Percentiles rank a stretch among this genome's conserved stretches.
phyloP scores from a whole-genome alignment of 1,140 invertebrate genomes.

The Tetramorium alpestre region DNA sequence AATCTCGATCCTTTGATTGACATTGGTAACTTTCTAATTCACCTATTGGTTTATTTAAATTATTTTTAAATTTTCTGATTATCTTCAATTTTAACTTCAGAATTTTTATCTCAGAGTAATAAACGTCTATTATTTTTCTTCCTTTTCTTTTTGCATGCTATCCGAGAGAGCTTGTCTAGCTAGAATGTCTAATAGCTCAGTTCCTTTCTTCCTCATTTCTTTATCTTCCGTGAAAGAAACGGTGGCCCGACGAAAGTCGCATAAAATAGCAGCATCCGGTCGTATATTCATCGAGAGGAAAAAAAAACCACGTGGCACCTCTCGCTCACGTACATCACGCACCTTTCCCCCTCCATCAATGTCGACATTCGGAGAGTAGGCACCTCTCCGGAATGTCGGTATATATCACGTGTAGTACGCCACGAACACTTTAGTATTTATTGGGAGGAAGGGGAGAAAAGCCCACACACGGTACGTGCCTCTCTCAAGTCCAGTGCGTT shows the following conservation, averaged over 20 bases:
- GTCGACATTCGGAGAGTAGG: conserved; percentile 9
- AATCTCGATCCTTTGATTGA: not conserved
- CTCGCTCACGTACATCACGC: conserved; percentile 56
- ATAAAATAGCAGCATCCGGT: conserved; percentile 38
- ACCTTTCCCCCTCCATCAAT: conserved; percentile 43
- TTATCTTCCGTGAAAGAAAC: conserved; percentile 46
- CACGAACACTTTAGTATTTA: conserved; percentile 78
- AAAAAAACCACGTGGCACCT: conserved; percentile 44
- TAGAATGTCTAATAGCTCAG: conserved; percentile 19
- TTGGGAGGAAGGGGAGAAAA: conserved; percentile 77
- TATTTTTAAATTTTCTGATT: not conserved
- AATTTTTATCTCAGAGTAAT: not conserved
- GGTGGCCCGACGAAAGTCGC: conserved; percentile 33
- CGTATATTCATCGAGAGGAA: not conserved
- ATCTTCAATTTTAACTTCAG: not conserved
- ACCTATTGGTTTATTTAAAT: not conserved
- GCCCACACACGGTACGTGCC: conserved; percentile 61
- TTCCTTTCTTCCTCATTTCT: not conserved
- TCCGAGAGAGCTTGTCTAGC: not conserved
- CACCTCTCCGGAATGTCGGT: conserved; percentile 42
- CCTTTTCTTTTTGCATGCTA: not conserved
- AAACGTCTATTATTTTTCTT: not conserved
- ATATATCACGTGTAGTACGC: conserved; percentile 65
- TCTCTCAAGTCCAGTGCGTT: conserved; percentile 75
- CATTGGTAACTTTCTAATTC: not conserved